Evolutionary conservation across 2,888 invertebrate species (phyloP), one percentile per base, ranked within the genome.

Genomic region (Crematogaster levior): DNA sequence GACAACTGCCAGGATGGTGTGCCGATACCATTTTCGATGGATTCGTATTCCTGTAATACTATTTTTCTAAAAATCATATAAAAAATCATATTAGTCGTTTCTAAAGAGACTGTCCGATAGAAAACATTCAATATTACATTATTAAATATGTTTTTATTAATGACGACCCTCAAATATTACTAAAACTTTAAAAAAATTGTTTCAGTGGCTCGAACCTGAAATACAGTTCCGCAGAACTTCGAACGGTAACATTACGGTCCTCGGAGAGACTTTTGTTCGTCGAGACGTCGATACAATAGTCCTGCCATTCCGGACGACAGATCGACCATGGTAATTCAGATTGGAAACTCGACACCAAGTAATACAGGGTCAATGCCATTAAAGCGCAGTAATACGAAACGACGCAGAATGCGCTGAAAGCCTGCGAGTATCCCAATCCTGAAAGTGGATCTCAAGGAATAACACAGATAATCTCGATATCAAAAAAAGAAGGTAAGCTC

Each of bases 11-110:
- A 96, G 58, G 96, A 96, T 0, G 96, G 96, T 18, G 89, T 9
- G 0, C 96, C 96, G 80, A 96, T 95, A 24, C 96, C 96, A 88
- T 95, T 92, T 21, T 95, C 94, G 60, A 96, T 95, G 24, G 95
- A 92, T 1, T 94, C 93, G 68, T 92, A 93, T 88, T 96, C 96
- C 37, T 95, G 94, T 34, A 96, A 90, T 0, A 96, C 96, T 74
- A 95, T 95, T 86, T 95, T 95, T 65, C 96, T 96, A 86, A 85
- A 74, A 84, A 70, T 34, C 2, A 21, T 37, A 15, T 80, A 18
- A 61, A 46, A 40, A 30, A 73, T 73, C 1, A 12, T 40, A 37
- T 30, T 10, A 37, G n/a, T 70, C 4, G 7, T 34, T 9, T 6
- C 18, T 21, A 12, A 21, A 30, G n/a, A 12, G 1, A 1, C 5